Percentiles rank a stretch among this genome's conserved stretches.
Conservation (phyloP, 2,888 invertebrate species). For the Creontiades dilutus region DNA sequence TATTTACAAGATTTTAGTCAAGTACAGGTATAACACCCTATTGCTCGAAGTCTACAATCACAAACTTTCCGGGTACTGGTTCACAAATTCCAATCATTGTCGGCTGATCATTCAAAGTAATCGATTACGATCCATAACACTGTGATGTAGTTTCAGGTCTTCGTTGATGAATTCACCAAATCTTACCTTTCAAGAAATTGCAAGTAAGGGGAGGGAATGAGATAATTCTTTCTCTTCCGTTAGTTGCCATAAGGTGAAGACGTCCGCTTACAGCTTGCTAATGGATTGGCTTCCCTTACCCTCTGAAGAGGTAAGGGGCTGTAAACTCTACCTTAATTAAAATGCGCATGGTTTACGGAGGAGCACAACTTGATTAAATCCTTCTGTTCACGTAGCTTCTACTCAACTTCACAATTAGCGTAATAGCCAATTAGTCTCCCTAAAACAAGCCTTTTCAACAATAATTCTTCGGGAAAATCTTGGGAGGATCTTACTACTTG, state of each 20-base stretch:
- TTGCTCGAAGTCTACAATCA: no score
- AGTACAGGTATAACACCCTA: no score
- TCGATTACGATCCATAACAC: no score
- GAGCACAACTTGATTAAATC: constrained; percentile 66
- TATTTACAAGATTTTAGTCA: no score
- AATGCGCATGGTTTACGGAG: constrained; percentile 68
- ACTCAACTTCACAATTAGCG: constrained; percentile 69
- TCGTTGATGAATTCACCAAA: background rate
- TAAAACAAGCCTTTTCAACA: constrained; percentile 55
- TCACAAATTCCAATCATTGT: no score
- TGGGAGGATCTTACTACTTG: constrained; percentile 16
- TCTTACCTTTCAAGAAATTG: background rate
- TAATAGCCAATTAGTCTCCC: constrained; percentile 68
- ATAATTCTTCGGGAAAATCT: constrained; percentile 58
- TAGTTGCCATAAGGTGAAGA: constrained; percentile 30
- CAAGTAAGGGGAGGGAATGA: background rate
- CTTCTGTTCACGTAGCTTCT: constrained; percentile 60
- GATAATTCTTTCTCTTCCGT: constrained; percentile 30
- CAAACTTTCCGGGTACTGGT: no score
- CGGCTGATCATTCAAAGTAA: no score
- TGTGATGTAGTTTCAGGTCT: no score
- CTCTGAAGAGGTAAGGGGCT: constrained; percentile 46
- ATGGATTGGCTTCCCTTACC: constrained; percentile 62
- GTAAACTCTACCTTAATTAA: constrained; percentile 68
- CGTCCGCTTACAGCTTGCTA: constrained; percentile 61